phyloP scores from a whole-genome alignment of 2,888 invertebrate species.

The Nematopogon swammerdamellus region DNA sequence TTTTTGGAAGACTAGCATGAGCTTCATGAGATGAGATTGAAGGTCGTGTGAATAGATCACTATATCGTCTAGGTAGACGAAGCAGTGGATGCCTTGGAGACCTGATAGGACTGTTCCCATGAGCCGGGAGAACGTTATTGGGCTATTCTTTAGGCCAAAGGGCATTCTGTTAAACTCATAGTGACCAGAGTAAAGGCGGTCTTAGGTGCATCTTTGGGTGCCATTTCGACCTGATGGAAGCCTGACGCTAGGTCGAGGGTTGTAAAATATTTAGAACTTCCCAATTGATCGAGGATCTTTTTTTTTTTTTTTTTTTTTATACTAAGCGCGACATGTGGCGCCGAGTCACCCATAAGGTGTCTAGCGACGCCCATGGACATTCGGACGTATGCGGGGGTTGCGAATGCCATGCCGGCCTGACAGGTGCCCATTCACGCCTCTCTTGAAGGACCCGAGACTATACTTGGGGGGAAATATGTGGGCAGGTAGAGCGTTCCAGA shows the following conservation, averaged over 20 bases:
- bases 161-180: constrained; percentile 2
- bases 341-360: too few species aligned
- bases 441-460: too few species aligned
- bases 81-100: constrained; percentile 8
- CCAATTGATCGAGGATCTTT: constrained; percentile 9
- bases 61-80: constrained; percentile 17
- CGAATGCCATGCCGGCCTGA: too few species aligned
- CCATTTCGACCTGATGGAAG: constrained; percentile 8
- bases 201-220: constrained; percentile 7
- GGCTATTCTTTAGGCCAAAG: neutral
- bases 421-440: too few species aligned
- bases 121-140: neutral
- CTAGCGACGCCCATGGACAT: too few species aligned
- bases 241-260: constrained; percentile 8
- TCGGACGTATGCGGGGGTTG: too few species aligned
- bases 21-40: constrained; percentile 9
- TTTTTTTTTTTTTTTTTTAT: too few species aligned
- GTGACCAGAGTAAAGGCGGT: constrained; percentile 9
- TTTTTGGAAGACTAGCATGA: constrained; percentile 9
- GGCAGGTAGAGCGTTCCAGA: too few species aligned
- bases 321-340: too few species aligned
- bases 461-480: too few species aligned
- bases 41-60: constrained; percentile 10
- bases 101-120: constrained; percentile 2
- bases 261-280: constrained; percentile 9